A percentile compares a stretch with the other conserved stretches of the same genome.
These are phyloP conservation scores for Rhipidura dahli DNA, from an alignment of 2,113 vertebrate species.

Conservation along the genomic window DNA sequence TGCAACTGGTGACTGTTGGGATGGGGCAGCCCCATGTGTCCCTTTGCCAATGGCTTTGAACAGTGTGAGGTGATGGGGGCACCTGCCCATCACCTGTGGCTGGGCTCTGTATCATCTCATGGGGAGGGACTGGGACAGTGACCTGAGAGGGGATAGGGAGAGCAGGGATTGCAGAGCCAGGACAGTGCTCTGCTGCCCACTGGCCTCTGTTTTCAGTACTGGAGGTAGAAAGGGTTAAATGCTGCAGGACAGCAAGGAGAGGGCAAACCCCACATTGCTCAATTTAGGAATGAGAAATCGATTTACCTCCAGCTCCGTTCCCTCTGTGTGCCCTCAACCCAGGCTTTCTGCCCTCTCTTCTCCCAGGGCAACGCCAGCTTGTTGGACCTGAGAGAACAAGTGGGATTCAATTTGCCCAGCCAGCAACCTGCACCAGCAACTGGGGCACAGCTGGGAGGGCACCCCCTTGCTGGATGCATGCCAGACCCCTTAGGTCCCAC, in stretches of 20 bases:
- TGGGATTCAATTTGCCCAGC: not conserved
- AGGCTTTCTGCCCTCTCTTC: not conserved
- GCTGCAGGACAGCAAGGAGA: not conserved
- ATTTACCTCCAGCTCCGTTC: slow-evolving; percentile 8
- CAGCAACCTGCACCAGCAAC: not conserved
- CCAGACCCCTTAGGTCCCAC: not conserved
- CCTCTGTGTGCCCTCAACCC: not conserved
- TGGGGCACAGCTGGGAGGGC: not conserved
- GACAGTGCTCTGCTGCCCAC: not conserved
- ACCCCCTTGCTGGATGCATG: not conserved
- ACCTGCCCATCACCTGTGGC: not conserved
- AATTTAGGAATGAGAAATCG: not conserved
- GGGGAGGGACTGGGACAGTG: not conserved
- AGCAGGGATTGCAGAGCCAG: not conserved
- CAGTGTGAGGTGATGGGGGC: not conserved
- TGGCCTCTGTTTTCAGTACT: not conserved
- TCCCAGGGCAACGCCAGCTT: accelerated
- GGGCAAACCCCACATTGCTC: not conserved
- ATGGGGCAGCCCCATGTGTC: accelerated
- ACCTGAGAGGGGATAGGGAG: not conserved
- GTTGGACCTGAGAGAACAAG: not conserved
- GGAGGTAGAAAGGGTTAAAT: not conserved
- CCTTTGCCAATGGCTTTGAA: not conserved
- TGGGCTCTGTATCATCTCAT: not conserved
- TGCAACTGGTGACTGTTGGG: not conserved